Percentiles rank a stretch among this genome's conserved stretches.
Conservation (phyloP, 2,797 vertebrate species). For the Danio kyathit region DNA sequence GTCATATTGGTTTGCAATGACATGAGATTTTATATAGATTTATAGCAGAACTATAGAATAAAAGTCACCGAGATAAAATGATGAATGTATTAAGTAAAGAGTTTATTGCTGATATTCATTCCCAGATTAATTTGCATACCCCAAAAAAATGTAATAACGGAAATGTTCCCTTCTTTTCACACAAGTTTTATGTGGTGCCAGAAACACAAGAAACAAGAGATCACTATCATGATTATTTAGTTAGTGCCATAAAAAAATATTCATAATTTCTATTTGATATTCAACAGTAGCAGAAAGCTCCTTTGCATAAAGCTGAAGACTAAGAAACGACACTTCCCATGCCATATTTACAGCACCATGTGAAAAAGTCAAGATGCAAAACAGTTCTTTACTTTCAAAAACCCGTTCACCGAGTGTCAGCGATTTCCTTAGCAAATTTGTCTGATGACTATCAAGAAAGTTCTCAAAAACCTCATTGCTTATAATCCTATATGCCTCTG, state of each 20-base stretch:
- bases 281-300: slow-evolving; percentile 3
- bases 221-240: slow-evolving; percentile 31
- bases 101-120: not conserved
- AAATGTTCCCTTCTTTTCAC: slow-evolving; percentile 9
- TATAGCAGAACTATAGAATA: no score
- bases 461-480: not conserved
- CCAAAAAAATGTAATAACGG: slow-evolving; percentile 8
- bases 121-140: slow-evolving; percentile 20
- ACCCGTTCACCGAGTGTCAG: slow-evolving; percentile 55
- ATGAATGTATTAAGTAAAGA: slow-evolving; percentile 12
- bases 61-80: slow-evolving; percentile 18
- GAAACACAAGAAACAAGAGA: slow-evolving; percentile 17
- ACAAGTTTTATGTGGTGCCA: not conserved
- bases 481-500: not conserved
- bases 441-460: slow-evolving; percentile 14
- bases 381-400: slow-evolving; percentile 41
- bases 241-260: not conserved
- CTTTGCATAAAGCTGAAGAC: slow-evolving; percentile 60
- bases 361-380: slow-evolving; percentile 56
- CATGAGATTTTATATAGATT: not conserved
- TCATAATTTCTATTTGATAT: not conserved
- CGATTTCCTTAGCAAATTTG: slow-evolving; percentile 60
- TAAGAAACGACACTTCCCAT: not conserved
- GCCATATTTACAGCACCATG: slow-evolving; percentile 4
- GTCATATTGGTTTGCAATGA: not conserved